Base-by-base conservation (phyloP, 2,888 invertebrate species). In the Cartodere bifasciata region DNA sequence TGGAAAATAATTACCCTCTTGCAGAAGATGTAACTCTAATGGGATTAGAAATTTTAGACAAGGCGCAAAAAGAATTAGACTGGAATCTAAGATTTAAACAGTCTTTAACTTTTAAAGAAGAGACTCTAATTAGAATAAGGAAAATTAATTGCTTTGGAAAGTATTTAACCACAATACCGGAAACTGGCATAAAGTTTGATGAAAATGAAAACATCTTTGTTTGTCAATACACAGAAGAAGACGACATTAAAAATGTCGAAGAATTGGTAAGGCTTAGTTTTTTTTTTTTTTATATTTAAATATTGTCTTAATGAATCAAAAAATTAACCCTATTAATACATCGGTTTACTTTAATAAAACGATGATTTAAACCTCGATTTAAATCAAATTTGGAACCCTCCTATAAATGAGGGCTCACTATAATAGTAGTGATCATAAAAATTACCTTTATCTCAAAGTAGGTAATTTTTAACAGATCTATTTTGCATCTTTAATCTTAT, bases 111-210 rank as follows among this genome's bases (percentile, higher is more conserved):
- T 54, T 62, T 2, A 67, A 65, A 48, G 83, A 86, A 51, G 82
- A 84, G 55, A 75, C 77, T 31, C 62, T 85, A 13, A 61, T 87
- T 40, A 69, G 90, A 43, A 72, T 79, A 23, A 65, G 80, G 32
- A 82, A 82, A 55, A 70, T 90, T 49, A 67, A 85, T 16, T 74
- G 79, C 41, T 88, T 90, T 61, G 88, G 87, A 2, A 70, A 75
- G 48, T 71, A 62, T 44, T 53, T 83, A 39, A 68, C 75, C 28
- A 65, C 68, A 3, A 65, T 78, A 29, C 64, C 72, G 28, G 74
- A 77, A 37, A 72, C 76, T n/a, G 71, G 73, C 14, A 70, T 85
- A 24, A 63, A 58, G 29, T 82, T 67, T 49, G 72, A 82, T 49
- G 63, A 67, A 30, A 45, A 49, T 4, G 53, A 52, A 15, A 56